phyloP scores from a whole-genome alignment of 2,888 invertebrate species.

The Lithosia quadra region DNA sequence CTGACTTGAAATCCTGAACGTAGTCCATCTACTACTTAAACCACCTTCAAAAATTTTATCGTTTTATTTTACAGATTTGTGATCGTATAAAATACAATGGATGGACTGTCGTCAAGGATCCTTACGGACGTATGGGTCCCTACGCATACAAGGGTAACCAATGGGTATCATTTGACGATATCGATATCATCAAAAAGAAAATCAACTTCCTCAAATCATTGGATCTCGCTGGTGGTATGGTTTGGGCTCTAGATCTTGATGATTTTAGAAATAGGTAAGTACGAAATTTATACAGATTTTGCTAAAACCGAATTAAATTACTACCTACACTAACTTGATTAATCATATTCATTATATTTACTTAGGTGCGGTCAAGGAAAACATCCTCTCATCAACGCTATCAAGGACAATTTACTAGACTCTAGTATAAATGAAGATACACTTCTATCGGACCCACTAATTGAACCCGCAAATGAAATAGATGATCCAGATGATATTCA shows the following conservation, averaged over 20 bases:
- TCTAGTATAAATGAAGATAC: slow-evolving; percentile 59
- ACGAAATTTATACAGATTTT: neutral
- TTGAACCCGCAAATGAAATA: slow-evolving; percentile 65
- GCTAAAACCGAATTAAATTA: neutral
- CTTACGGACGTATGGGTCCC: slow-evolving; percentile 93
- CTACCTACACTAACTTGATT: neutral
- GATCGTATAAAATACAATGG: slow-evolving; percentile 92
- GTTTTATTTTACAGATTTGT: slow-evolving; percentile 88
- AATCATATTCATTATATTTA: slow-evolving; percentile 28
- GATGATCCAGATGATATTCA: slow-evolving; percentile 79
- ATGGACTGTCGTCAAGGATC: slow-evolving; percentile 94
- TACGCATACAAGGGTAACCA: slow-evolving; percentile 95
- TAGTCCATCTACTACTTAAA: neutral
- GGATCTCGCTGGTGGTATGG: slow-evolving; percentile 95
- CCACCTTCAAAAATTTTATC: neutral
- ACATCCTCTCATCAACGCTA: slow-evolving; percentile 93
- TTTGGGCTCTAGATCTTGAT: slow-evolving; percentile 96
- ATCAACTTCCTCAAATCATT: slow-evolving; percentile 92
- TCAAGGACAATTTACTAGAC: slow-evolving; percentile 90
- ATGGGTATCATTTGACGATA: slow-evolving; percentile 97
- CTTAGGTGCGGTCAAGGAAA: slow-evolving; percentile 92
- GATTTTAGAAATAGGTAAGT: slow-evolving; percentile 91
- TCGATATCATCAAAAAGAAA: slow-evolving; percentile 92
- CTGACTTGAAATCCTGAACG: neutral
- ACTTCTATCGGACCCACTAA: slow-evolving; percentile 56